Base-by-base conservation (phyloP, 2,113 vertebrate species). In the Zeus faber region DNA sequence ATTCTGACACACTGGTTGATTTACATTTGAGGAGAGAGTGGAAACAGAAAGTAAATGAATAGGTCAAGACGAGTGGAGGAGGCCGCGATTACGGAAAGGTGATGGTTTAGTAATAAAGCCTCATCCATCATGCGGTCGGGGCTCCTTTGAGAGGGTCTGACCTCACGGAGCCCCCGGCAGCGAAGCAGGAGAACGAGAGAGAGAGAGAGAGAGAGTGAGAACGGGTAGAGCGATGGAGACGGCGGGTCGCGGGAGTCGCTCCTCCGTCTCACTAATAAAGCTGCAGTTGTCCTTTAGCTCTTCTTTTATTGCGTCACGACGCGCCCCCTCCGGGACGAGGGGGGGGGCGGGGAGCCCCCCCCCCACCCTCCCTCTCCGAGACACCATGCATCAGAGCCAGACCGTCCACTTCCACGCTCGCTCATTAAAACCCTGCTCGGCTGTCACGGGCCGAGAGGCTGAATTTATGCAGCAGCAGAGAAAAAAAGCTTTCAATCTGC, bases 91-190 rank as follows among this genome's bases (percentile, higher is more conserved):
- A 11, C 11, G 49, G 47, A 59, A 58, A 62, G 64, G 47, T 39
- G 57, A 57, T 29, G 23, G 45, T 35, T 17, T 25, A 37, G 57
- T 67, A 61, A 60, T 62, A 58, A 40, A 43, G 20, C 29, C 26
- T 59, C 54, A 60, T 68, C 53, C 17, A 67, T 80, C 74, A 76
- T 81, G 68, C 71, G 48, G n/a, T n/a, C n/a, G n/a, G 50, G 57
- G 39, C 40, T 56, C 37, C 31, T 57, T 61, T 66, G 67, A 59
- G 20, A 2, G 2, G 31, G 45, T 37, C 27, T 68, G 60, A 74
- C 63, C 63, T 50, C 27, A 16, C 24, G 13, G 49, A 64, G 55
- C 62, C 49, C 54, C 26, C 48, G 49, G 46, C 13, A 65, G 21
- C 14, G 9, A 31, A 51, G 9, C 16, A 56, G 11, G 51, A 64